Evolutionary conservation across 2,797 vertebrate species (phyloP).

Genomic region (Chanos chanos): DNA sequence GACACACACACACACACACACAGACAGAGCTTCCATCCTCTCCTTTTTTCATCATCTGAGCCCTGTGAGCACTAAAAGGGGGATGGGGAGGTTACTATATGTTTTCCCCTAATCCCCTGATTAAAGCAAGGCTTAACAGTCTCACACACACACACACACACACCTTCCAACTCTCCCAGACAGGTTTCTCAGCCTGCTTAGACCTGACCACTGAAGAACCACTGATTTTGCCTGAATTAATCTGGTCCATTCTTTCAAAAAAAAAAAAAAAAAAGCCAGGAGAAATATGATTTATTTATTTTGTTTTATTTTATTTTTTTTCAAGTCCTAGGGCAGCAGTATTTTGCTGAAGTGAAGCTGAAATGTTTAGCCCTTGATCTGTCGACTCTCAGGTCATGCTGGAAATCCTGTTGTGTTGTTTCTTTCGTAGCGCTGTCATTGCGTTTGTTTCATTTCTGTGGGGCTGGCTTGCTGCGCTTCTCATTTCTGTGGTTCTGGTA

Average conservation of each 20-base stretch:
- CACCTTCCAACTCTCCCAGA: slow-evolving; percentile 2
- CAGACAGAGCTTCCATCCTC: not conserved
- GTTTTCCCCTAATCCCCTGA: not conserved
- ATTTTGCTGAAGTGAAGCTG: no score
- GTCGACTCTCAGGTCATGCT: not conserved
- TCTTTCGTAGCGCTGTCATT: not conserved
- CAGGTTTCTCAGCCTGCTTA: not conserved
- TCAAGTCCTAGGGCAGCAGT: no score
- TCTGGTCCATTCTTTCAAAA: no score
- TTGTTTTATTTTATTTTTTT: no score
- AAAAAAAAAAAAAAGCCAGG: no score
- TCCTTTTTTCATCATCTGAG: not conserved
- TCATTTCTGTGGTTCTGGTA: not conserved
- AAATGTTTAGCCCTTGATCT: no score
- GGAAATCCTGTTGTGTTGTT: not conserved
- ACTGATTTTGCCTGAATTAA: no score
- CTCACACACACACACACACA: slow-evolving; percentile 5
- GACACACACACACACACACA: slow-evolving; percentile 1
- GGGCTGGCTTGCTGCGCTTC: not conserved
- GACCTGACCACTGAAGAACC: no score
- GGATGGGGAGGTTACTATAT: no score
- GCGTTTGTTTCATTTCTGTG: not conserved
- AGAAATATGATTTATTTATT: no score
- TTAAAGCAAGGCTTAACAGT: not conserved
- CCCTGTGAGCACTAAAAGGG: no score